Evolutionary conservation across 2,113 vertebrate species (phyloP).

Genomic region (Panthera uncia): DNA sequence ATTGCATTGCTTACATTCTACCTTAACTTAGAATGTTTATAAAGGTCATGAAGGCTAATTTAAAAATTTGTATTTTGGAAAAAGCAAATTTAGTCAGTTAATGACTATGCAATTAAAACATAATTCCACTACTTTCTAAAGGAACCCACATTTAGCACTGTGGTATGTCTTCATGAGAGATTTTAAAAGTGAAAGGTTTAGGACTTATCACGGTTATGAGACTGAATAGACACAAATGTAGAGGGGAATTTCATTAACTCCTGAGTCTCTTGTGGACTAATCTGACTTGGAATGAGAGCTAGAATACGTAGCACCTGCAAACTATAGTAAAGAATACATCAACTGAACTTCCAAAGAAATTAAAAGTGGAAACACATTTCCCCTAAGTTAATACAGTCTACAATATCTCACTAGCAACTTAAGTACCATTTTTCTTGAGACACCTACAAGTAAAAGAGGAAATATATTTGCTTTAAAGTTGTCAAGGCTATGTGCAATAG

Average conservation of each 20-base stretch:
- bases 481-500: not conserved
- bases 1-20: conserved; percentile 35
- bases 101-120: conserved; percentile 14
- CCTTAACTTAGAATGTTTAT: conserved; percentile 66
- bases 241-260: not conserved
- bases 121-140: not conserved
- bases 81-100: conserved; percentile 35
- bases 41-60: conserved; percentile 39
- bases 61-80: conserved; percentile 46
- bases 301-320: not conserved
- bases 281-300: conserved; percentile 8
- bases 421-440: conserved; percentile 7
- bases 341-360: conserved; percentile 17
- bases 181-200: not conserved
- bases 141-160: not conserved
- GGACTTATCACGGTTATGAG: not conserved
- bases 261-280: not conserved
- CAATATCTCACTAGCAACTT: not conserved
- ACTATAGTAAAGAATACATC: not conserved
- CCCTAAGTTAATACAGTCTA: not conserved
- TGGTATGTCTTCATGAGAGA: not conserved
- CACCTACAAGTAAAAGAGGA: conserved; percentile 46
- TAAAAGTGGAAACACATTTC: conserved; percentile 39
- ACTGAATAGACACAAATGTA: not conserved
- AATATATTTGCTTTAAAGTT: conserved; percentile 1